Conservation (phyloP, 2,888 invertebrate genomes). For the Drosophila mimetica region DNA sequence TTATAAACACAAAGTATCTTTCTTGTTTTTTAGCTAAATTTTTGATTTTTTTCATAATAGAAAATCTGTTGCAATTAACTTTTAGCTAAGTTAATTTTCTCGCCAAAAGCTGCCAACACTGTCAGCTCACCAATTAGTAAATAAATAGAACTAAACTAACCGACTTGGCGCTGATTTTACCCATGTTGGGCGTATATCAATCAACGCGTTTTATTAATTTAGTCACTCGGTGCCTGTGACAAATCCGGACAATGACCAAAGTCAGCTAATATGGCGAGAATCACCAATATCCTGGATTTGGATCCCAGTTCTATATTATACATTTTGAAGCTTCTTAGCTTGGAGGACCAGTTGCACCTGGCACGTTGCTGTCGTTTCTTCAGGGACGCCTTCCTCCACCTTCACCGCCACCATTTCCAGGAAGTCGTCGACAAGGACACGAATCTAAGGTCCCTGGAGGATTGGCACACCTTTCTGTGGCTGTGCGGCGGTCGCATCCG, state of each 20-base stretch:
- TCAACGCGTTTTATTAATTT: no score
- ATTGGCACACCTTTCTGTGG: conserved; percentile 66
- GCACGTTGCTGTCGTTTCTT: conserved; percentile 63
- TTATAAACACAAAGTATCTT: no score
- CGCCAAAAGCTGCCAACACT: neutral
- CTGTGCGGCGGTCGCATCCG: conserved; percentile 59
- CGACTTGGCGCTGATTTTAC: neutral
- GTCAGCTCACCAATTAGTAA: neutral
- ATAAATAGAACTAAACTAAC: conserved; percentile 5
- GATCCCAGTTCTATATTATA: conserved; percentile 57
- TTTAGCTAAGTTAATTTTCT: neutral
- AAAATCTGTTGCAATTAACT: no score
- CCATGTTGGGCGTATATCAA: neutral
- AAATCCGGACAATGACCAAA: conserved; percentile 12
- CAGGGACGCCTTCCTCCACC: conserved; percentile 62
- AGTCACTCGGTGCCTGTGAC: neutral
- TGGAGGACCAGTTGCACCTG: conserved; percentile 64
- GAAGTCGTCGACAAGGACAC: conserved; percentile 59
- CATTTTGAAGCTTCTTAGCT: conserved; percentile 56
- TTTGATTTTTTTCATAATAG: no score
- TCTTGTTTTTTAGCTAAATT: no score
- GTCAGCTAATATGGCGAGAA: conserved; percentile 58
- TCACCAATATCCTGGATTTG: conserved; percentile 61
- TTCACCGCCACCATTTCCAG: conserved; percentile 52
- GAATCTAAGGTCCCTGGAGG: conserved; percentile 55